Evolutionary conservation across 2,888 invertebrate genomes (phyloP), one percentile per base, ranked within the genome.

Genomic region (Dolichomitus sp.): DNA sequence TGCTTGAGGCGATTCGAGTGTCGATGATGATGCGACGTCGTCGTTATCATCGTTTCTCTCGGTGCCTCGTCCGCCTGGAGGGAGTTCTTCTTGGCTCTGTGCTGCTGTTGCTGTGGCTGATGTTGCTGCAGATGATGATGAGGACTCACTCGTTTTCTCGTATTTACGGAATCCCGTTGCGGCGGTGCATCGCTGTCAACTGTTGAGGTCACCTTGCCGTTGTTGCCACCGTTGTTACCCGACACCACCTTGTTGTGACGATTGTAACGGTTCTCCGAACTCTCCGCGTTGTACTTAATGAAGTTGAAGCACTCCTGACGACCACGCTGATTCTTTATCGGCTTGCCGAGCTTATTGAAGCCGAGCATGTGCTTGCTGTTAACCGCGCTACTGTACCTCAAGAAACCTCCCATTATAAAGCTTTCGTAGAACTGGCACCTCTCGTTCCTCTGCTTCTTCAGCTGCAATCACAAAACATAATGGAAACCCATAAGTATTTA

Each of bases 341-440:
- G 96, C 87, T 94, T 91, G 73, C 96, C 96, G 85, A 94, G 93
- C 88, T 94, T 94, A 94, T 95, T 96, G 95, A 96, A 96, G 87
- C 96, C 96, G 91, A 96, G 94, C 93, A 95, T 96, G 89, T 95
- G 95, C 90, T 95, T 94, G 88, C 93, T 93, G 94, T 96, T 95
- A 89, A 94, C 95, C 92, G 94, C 95, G 91, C 96, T 95, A 89
- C 94, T 94, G 94, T 96, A 96, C 93, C 95, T 95, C 94, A 95
- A 95, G 94, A 96, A 96, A 91, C 95, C 95, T 90, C 95, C 95
- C 45, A 42, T 70, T 37, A 37, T 61, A 17, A 37, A 61, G 61
- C 37, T 61, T 94, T 96, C 96, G 94, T 95, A 95, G 95, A 96
- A 96, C 89, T 95, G 95, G 93, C 96, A 96, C 93, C 94, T 95